Evolutionary conservation across 2,888 invertebrate species (phyloP).

Genomic region (Lasius platythorax): DNA sequence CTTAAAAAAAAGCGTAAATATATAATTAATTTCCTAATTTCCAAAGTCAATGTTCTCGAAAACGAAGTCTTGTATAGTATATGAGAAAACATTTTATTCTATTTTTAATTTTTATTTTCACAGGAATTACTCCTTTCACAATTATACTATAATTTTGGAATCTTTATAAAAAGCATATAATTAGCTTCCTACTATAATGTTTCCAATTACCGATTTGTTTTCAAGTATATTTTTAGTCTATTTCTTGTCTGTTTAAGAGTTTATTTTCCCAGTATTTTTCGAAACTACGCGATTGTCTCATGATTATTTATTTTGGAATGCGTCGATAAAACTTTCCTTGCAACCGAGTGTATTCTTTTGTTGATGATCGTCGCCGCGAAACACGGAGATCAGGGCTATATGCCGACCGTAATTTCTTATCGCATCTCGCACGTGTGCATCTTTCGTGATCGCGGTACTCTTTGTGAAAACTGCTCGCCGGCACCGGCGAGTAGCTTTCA

Average conservation of each 20-base stretch:
- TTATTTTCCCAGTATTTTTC: background rate
- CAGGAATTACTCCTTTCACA: background rate
- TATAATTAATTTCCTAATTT: background rate
- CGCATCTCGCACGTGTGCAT: conserved; percentile 5
- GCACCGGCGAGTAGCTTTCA: background rate
- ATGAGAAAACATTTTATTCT: background rate
- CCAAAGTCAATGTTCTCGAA: background rate
- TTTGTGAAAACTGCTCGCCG: background rate
- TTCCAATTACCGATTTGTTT: background rate
- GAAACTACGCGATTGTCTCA: background rate
- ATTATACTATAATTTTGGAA: background rate
- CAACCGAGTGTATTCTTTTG: background rate
- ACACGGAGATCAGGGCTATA: background rate
- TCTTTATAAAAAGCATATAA: background rate
- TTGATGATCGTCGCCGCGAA: background rate
- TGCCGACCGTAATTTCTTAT: background rate
- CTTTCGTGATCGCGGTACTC: background rate
- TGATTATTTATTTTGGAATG: background rate
- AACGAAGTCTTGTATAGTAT: background rate
- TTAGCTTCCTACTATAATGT: background rate
- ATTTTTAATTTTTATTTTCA: background rate
- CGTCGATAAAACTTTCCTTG: background rate
- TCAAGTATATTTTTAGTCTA: background rate
- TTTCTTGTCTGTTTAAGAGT: background rate
- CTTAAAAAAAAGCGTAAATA: background rate